Conservation (phyloP, 2,113 vertebrate genomes). For the Etia nguti region DNA sequence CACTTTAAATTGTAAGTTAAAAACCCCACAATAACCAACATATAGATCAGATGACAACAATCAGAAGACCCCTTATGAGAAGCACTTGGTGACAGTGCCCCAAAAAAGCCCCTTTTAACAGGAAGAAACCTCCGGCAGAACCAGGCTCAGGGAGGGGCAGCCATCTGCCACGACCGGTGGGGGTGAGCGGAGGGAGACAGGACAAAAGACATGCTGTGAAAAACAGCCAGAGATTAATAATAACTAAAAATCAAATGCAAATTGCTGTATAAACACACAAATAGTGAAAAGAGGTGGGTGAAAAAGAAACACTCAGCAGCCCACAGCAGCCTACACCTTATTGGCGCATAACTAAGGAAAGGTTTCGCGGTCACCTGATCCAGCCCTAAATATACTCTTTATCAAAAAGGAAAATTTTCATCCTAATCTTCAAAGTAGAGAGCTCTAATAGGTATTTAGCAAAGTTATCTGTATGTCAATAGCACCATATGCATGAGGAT, state of each 20-base stretch:
- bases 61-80: not conserved
- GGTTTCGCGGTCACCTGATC: not conserved
- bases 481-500: not conserved
- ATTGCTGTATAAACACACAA: not conserved
- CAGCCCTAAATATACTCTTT: not conserved
- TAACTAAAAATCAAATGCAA: not conserved
- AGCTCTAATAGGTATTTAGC: not conserved
- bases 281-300: not conserved
- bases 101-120: not conserved
- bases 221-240: not conserved
- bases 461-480: not conserved
- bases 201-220: not conserved
- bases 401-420: not conserved
- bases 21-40: not conserved
- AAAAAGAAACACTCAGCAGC: not conserved
- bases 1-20: not conserved
- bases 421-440: not conserved
- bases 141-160: too few species aligned
- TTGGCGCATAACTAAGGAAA: not conserved
- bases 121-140: too few species aligned
- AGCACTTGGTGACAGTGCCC: not conserved
- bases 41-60: not conserved
- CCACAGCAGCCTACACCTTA: not conserved
- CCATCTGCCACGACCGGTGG: too few species aligned
- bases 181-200: not conserved